Evolutionary conservation across 2,888 invertebrate genomes (phyloP).

Genomic region (Chesias legatella): DNA sequence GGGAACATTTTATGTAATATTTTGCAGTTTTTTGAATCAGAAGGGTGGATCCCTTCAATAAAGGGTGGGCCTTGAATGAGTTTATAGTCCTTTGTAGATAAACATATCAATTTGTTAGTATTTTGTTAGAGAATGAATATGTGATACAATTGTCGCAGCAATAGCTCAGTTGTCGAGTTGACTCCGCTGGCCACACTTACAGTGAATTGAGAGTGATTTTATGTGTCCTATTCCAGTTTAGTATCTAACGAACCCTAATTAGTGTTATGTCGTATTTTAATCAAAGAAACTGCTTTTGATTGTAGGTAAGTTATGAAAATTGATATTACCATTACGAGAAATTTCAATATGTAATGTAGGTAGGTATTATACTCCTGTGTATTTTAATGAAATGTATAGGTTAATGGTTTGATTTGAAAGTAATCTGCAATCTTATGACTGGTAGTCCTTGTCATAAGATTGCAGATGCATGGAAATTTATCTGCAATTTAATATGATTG

Average conservation of each 20-base stretch:
- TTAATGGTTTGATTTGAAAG: too few relatives aligned
- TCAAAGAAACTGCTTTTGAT: conserved; percentile 16
- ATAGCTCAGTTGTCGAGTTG: conserved; percentile 61
- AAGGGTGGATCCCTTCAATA: conserved; percentile 75
- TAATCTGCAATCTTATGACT: too few relatives aligned
- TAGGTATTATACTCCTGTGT: too few relatives aligned
- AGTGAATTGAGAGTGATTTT: conserved; percentile 50
- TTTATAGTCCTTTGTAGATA: conserved; percentile 78
- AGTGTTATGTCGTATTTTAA: conserved; percentile 28
- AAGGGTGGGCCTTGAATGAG: conserved; percentile 78
- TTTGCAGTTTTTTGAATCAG: conserved; percentile 75
- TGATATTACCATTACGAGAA: not conserved
- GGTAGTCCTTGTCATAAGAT: too few relatives aligned
- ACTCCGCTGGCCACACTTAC: conserved; percentile 54
- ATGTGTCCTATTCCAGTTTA: conserved; percentile 31
- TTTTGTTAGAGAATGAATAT: conserved; percentile 67
- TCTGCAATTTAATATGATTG: too few relatives aligned
- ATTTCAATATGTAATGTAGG: too few relatives aligned
- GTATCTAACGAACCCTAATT: conserved; percentile 31
- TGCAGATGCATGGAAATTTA: too few relatives aligned
- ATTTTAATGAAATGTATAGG: too few relatives aligned
- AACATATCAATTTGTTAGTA: conserved; percentile 80
- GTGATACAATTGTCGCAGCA: conserved; percentile 63
- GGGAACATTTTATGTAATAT: conserved; percentile 73
- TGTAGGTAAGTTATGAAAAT: conserved; percentile 24